Base-by-base conservation (phyloP, 2,113 vertebrate species). In the Himantopus leucocephalus region DNA sequence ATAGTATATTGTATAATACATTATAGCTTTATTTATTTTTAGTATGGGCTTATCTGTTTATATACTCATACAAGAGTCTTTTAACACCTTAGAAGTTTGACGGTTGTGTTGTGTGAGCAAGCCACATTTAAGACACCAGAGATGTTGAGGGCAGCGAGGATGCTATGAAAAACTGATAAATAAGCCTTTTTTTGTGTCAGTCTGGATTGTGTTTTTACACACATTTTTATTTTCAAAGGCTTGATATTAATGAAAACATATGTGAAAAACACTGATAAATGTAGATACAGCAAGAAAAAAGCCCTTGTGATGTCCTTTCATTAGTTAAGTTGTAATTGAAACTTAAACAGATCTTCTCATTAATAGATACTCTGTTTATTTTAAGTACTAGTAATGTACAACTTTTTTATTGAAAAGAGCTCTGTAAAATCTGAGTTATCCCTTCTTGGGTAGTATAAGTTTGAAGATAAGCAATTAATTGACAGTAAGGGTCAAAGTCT, bases 141-240 rank as follows among this genome's bases (percentile, higher is more conserved):
- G 64, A 73, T 81, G 63, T 55, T 78, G 70, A 83, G 34, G 50
- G 22, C 35, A 63, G 24, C 71, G 79, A 92, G 20, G 27, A 59
- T 93, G 43, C 37, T 94, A 18, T 75, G 59, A 88, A 96, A 98
- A 98, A 96, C 87, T 94, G 98, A 95, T 97, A 92, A 94, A 92
- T 91, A 81, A 94, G 89, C 70, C 91, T 97, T 97, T 97, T 80
- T 80, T 97, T 98, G 77, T 96, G 96, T 97, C 94, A 86, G 59
- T 94, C 97, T 96, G 81, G 4, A 6, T 47, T 73, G 22, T 84
- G 45, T 13, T 83, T 93, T 82, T 82, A 55, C 0, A 0, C 14
- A 13, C 6, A 3, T 39, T 81, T 80, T 70, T 81, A 19, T 55
- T 95, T 92, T 80, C 22, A 91, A 66, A 77, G 29, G 10, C 32